These are phyloP conservation scores for Formica exsecta DNA, from an alignment of 1,140 invertebrate species.

Conservation along the genomic window DNA sequence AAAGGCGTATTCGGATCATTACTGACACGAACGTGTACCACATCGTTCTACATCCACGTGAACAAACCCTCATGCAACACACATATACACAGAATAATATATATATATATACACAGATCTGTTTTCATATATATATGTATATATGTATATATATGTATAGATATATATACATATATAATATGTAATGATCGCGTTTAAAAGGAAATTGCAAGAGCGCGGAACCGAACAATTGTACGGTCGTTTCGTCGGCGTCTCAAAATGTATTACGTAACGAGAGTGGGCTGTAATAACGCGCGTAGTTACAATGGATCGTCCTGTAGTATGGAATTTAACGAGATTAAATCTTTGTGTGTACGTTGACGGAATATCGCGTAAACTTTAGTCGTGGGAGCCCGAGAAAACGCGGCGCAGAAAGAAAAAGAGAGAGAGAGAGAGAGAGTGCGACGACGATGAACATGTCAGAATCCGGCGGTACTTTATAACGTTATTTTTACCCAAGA, in stretches of 20 bases:
- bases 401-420: not conserved
- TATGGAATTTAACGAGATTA: conserved; percentile 26
- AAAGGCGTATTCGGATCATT: conserved; percentile 71
- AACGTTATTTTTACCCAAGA: not conserved
- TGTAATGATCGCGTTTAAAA: conserved; percentile 34
- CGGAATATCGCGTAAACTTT: conserved; percentile 31
- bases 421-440: not conserved
- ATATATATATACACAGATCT: not conserved
- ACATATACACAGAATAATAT: not conserved
- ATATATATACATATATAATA: too few relatives aligned
- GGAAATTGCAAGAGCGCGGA: conserved; percentile 47
- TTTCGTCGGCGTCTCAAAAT: conserved; percentile 36
- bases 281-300: conserved; percentile 3
- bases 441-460: not conserved
- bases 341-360: conserved; percentile 30
- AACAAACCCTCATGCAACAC: not conserved
- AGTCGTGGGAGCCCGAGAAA: not conserved
- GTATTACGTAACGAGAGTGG: conserved; percentile 49
- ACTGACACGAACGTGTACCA: conserved; percentile 76
- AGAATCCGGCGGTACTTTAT: conserved; percentile 11
- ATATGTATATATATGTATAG: too few relatives aligned
- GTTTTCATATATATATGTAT: not conserved
- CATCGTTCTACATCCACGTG: conserved; percentile 47
- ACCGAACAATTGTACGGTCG: conserved; percentile 29
- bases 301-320: conserved; percentile 30